These are phyloP conservation scores for Lithobates pipiens DNA, from an alignment of 2,797 vertebrate genomes.

Conservation along the genomic window DNA sequence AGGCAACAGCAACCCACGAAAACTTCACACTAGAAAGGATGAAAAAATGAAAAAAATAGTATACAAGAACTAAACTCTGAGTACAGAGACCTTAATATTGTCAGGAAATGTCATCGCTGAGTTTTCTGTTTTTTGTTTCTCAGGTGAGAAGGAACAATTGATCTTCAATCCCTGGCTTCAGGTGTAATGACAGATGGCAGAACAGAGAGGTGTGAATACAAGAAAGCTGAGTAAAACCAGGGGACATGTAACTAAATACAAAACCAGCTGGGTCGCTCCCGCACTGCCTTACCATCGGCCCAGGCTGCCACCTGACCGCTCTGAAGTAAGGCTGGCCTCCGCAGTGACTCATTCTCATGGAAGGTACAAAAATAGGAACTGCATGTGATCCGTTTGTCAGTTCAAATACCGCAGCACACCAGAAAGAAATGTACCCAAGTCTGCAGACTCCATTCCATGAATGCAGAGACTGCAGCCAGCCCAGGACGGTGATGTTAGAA, in stretches of 20 bases:
- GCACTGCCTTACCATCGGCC: neutral
- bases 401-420: too few species aligned
- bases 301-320: neutral
- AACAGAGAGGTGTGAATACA: constrained; percentile 48
- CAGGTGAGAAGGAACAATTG: constrained; percentile 7
- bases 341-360: neutral
- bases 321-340: neutral
- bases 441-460: too few species aligned
- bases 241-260: constrained; percentile 66
- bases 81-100: neutral
- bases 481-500: too few species aligned
- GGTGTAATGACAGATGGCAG: constrained; percentile 66
- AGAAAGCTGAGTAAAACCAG: constrained; percentile 38
- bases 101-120: neutral
- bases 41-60: too few species aligned
- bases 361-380: neutral
- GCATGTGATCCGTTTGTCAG: neutral
- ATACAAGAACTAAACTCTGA: too few species aligned
- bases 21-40: too few species aligned
- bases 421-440: too few species aligned
- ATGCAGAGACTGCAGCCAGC: too few species aligned
- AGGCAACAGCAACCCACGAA: too few species aligned
- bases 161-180: constrained; percentile 38
- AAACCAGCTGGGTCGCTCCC: constrained; percentile 63
- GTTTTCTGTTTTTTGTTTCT: neutral